phyloP scores from a whole-genome alignment of 2,113 vertebrate genomes.

The Leuciscus idus region DNA sequence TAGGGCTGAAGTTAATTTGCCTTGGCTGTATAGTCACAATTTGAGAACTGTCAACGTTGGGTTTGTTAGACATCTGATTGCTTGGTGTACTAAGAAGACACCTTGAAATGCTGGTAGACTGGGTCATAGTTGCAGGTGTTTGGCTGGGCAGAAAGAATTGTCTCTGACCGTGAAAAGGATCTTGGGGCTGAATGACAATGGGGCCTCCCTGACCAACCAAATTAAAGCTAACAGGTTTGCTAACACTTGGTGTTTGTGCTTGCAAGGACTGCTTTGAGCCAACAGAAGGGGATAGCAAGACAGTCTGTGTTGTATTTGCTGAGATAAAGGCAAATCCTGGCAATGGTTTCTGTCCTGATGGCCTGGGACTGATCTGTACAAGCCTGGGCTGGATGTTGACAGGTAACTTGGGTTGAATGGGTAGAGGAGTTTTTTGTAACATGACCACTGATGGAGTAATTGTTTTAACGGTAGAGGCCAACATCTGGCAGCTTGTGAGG shows the following conservation, averaged over 20 bases:
- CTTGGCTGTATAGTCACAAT: constrained; percentile 75
- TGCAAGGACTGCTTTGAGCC: constrained; percentile 65
- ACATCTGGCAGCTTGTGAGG: constrained; percentile 64
- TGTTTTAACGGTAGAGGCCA: constrained; percentile 67
- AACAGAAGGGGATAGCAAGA: constrained; percentile 69
- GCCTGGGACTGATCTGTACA: constrained; percentile 81
- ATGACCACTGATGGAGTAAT: constrained; percentile 66
- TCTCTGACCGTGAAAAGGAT: constrained; percentile 77
- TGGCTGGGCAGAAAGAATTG: constrained; percentile 80
- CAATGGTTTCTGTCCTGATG: constrained; percentile 70
- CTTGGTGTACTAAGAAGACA: constrained; percentile 65
- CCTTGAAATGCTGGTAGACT: constrained; percentile 62
- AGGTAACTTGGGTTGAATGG: constrained; percentile 80
- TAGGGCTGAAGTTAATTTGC: constrained; percentile 79
- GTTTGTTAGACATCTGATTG: constrained; percentile 62
- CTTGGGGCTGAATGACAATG: constrained; percentile 80
- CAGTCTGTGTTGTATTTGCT: constrained; percentile 71
- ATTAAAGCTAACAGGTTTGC: constrained; percentile 77
- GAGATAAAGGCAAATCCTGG: constrained; percentile 75
- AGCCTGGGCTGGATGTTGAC: constrained; percentile 79
- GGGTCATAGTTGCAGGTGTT: constrained; percentile 69
- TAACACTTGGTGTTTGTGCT: constrained; percentile 61
- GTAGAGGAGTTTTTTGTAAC: constrained; percentile 70
- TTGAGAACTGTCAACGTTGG: constrained; percentile 73
- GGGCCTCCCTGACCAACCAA: constrained; percentile 79